phyloP scores from a whole-genome alignment of 2,113 vertebrate species.

The Cryptomyrus ogoouensis region DNA sequence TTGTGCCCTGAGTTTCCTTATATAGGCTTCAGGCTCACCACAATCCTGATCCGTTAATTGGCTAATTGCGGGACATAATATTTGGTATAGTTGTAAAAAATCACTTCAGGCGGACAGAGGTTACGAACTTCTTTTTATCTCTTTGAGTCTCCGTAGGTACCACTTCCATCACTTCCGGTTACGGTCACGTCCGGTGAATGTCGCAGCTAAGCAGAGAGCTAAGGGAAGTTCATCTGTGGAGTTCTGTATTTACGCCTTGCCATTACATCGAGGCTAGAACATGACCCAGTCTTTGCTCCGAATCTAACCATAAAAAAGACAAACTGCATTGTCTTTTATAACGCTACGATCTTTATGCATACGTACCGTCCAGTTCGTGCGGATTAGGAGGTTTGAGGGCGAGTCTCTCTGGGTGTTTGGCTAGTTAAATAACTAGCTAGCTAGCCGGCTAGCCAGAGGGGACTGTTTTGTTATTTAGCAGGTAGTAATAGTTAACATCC shows the following conservation, averaged over 20 bases:
- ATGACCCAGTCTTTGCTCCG: neutral
- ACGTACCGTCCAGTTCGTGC: neutral
- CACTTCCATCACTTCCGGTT: neutral
- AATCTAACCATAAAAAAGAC: neutral
- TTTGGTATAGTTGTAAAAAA: neutral
- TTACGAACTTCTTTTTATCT: neutral
- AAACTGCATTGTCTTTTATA: conserved; percentile 1
- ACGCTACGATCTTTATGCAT: neutral
- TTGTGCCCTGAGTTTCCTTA: neutral
- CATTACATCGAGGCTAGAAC: neutral
- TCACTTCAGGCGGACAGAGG: neutral
- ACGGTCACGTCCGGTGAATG: conserved; percentile 11
- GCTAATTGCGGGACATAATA: neutral
- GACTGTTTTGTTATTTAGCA: conserved; percentile 2
- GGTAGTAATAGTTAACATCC: conserved; percentile 15
- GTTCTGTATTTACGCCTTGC: conserved; percentile 16
- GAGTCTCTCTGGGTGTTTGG: neutral
- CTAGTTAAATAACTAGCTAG: neutral
- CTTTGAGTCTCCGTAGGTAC: neutral
- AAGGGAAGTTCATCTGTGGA: conserved; percentile 8
- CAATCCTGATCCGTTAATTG: neutral
- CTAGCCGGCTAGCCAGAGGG: conserved; percentile 11
- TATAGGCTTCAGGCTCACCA: neutral
- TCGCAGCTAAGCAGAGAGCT: neutral
- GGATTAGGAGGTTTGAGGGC: neutral